Base-by-base conservation (phyloP, 2,113 vertebrate species). In the Terrapene triunguis region DNA sequence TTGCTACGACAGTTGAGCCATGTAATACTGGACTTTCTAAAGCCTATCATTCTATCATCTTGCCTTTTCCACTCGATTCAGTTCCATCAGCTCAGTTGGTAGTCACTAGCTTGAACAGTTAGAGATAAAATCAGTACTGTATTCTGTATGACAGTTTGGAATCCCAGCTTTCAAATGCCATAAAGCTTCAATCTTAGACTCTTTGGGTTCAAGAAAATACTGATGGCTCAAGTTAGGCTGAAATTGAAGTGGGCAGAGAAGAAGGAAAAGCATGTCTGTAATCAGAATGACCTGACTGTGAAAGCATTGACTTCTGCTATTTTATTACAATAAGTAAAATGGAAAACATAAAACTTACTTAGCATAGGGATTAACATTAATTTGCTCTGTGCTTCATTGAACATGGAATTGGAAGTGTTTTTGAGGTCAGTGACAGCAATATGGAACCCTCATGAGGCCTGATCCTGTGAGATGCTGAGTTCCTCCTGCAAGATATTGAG, bases 291-390 rank as follows among this genome's bases (percentile, higher is more conserved):
- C 53, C 87, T 90, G 85, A 44, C 35, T 91, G 93, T 93, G 93
- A 80, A 94, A 89, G 62, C 48, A 92, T 95, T 76, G 95, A 94
- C 89, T 0, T 0, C 2, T 72, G 87, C 62, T 80, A 1, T 86
- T 84, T 92, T 81, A 95, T 94, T 94, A 88, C 89, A n/a, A 32
- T 0, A 32, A 94, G 87, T 92, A 65, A 91, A 96, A 88, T 69
- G 80, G 57, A 32, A 25, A 76, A 24, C 44, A 57, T 72, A 82
- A 95, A 96, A 95, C 27, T 62, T 87, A 62, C 27, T 62, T 32
- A 47, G 86, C 93, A 54, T 54, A 54, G 53, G 53, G 53, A 54
- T 21, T 22, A 54, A 54, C 53, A 54, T 22, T 22, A 54, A 54
- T 54, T 54, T 54, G 21, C 21, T 54, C 53, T 54, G 53, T 54